Evolutionary conservation across 2,113 vertebrate species (phyloP), one percentile per base, ranked within the genome.

Genomic region (Ceyx cyanopectus): DNA sequence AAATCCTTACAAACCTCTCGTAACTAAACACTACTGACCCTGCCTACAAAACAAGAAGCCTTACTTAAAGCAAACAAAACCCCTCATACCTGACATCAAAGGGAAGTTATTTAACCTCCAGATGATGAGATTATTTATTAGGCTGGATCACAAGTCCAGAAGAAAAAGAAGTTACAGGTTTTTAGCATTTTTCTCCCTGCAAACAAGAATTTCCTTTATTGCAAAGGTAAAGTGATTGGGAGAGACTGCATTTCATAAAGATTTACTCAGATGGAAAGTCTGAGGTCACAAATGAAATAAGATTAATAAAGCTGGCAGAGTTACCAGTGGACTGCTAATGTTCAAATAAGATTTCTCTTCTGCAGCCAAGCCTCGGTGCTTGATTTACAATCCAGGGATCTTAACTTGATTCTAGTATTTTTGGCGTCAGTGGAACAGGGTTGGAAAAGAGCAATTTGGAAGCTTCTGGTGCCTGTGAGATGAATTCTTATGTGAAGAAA

Each of bases 231-330:
- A 75, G 90, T 0, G 5, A 95, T 8, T 81, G 85, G 69, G 96
- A 95, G 58, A 63, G 85, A 65, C 88, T 87, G 81, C 14, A 83
- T 48, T 95, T 96, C 89, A 95, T 86, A 84, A 93, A 88, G 79
- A 96, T 91, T 97, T 96, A 96, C 86, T 92, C 87, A 82, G 75
- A 96, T 82, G 91, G 87, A 95, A 96, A 97, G 78, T 96, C 93
- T 96, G 94, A 97, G 96, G 96, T 97, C 93, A 97, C 60, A 85
- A 95, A 89, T 94, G 89, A 97, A 97, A 95, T 95, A 91, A 94
- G 97, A 97, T 97, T 88, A 97, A 88, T 87, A 95, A 96, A 51
- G 46, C 81, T 94, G 88, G 96, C 85, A 91, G 88, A 84, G 82
- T 82, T 89, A 81, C 67, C 53, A 90, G 78, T 83, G 70, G 76